Percentiles rank a stretch among this genome's conserved stretches.
These are phyloP conservation scores for Pogonophryne albipinna DNA, from an alignment of 2,797 vertebrate genomes.

Conservation along the genomic window DNA sequence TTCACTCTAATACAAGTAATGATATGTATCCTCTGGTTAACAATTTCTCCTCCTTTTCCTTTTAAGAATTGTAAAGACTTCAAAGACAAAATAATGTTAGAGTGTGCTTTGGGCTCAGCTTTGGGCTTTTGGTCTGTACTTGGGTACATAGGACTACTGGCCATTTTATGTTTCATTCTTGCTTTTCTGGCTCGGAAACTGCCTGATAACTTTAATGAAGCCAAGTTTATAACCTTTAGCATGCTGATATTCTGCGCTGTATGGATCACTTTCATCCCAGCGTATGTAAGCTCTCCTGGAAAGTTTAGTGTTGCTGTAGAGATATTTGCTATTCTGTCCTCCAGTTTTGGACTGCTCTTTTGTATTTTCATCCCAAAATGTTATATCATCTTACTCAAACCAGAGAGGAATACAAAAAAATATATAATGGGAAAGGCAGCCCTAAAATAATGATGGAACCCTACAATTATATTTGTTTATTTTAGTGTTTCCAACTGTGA, in stretches of 20 bases:
- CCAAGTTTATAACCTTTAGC: conserved; percentile 82
- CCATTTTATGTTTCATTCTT: conserved; percentile 75
- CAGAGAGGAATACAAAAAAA: conserved; percentile 70
- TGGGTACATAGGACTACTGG: conserved; percentile 80
- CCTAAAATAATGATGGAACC: conserved; percentile 15
- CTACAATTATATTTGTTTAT: too few relatives aligned
- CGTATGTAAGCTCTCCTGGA: conserved; percentile 82
- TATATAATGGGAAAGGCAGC: conserved; percentile 56
- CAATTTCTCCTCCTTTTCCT: conserved; percentile 61
- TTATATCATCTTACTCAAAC: conserved; percentile 79
- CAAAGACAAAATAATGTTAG: conserved; percentile 18
- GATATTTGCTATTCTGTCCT: conserved; percentile 83
- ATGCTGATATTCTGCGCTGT: conserved; percentile 82
- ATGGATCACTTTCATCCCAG: conserved; percentile 81
- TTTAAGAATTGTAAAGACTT: conserved; percentile 3
- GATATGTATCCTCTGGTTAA: conserved; percentile 33
- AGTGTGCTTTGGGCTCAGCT: conserved; percentile 41
- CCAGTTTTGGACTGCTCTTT: conserved; percentile 78
- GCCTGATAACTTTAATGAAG: conserved; percentile 82
- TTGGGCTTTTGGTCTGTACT: conserved; percentile 78
- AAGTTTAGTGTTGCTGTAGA: conserved; percentile 84
- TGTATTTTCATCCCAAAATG: conserved; percentile 85
- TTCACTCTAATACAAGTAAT: conserved; percentile 40
- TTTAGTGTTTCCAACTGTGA: too few relatives aligned
- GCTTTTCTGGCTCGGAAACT: conserved; percentile 79